A percentile compares a stretch with the other conserved stretches of the same genome.
Evolutionary conservation across 2,888 invertebrate species (phyloP).

Genomic region (Tromatobia lineatoria): DNA sequence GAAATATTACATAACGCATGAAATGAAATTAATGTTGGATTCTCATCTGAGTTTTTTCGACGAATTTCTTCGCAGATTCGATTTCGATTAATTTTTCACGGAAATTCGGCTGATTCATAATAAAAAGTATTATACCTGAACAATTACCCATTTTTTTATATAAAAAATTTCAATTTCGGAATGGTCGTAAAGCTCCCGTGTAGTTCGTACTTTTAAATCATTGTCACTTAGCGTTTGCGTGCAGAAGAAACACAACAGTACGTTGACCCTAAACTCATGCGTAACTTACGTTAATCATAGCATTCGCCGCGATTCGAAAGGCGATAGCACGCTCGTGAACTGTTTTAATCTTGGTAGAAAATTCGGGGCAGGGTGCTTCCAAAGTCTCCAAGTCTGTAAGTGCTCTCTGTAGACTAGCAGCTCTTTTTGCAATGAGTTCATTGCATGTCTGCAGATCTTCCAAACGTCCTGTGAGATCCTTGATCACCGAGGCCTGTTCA

Average conservation of each 20-base stretch:
- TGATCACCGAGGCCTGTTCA: constrained; percentile 88
- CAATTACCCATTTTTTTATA: not conserved
- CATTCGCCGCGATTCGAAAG: constrained; percentile 98
- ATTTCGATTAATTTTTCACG: too few species aligned
- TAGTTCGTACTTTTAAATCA: too few species aligned
- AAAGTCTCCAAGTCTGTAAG: constrained; percentile 92
- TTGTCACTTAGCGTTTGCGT: not conserved
- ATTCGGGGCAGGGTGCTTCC: constrained; percentile 86
- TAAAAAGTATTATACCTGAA: not conserved
- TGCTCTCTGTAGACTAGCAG: constrained; percentile 93
- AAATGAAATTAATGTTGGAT: too few species aligned
- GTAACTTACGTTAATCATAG: constrained; percentile 96
- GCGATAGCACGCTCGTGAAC: constrained; percentile 97
- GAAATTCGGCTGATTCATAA: too few species aligned
- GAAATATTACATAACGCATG: too few species aligned
- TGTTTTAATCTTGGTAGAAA: constrained; percentile 93
- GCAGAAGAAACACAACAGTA: not conserved
- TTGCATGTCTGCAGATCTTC: constrained; percentile 97
- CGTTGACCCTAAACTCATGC: not conserved
- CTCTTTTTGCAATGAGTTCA: constrained; percentile 96
- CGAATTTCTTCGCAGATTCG: too few species aligned
- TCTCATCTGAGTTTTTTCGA: too few species aligned
- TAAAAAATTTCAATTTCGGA: not conserved
- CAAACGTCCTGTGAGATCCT: constrained; percentile 92
- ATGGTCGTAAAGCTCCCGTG: not conserved